phyloP scores from a whole-genome alignment of 2,797 vertebrate species.

The Bovichtus diacanthus region DNA sequence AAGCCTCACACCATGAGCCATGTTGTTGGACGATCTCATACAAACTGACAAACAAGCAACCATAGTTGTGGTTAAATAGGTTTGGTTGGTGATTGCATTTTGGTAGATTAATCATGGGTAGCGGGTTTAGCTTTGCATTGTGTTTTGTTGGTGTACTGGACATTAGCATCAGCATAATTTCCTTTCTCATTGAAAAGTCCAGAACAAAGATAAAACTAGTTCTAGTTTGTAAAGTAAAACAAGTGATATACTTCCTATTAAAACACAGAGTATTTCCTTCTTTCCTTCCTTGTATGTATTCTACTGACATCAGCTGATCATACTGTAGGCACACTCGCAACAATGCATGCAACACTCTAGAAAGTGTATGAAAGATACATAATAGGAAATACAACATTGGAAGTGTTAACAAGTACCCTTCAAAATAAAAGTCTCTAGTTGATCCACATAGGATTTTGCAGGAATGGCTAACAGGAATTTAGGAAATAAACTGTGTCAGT shows the following conservation, averaged over 20 bases:
- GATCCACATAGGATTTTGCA: background rate
- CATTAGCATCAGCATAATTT: background rate
- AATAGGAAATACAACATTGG: background rate
- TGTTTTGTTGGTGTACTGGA: background rate
- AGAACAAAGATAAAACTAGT: background rate
- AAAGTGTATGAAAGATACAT: background rate
- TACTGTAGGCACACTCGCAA: background rate
- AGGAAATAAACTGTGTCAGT: background rate
- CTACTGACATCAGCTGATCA: background rate
- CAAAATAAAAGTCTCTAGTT: background rate
- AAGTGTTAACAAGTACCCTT: background rate
- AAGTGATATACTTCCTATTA: background rate
- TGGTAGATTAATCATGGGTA: background rate
- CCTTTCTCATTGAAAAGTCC: background rate
- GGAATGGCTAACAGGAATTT: background rate
- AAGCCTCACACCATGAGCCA: background rate
- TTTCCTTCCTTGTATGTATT: no score
- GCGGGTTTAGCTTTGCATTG: background rate
- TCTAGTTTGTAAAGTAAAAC: background rate
- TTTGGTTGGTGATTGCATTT: no score
- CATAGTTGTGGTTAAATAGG: background rate
- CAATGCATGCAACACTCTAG: background rate
- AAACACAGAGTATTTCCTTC: background rate
- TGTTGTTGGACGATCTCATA: background rate
- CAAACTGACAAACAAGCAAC: background rate